phyloP scores from a whole-genome alignment of 2,113 vertebrate species.

The Urocolius indicus region DNA sequence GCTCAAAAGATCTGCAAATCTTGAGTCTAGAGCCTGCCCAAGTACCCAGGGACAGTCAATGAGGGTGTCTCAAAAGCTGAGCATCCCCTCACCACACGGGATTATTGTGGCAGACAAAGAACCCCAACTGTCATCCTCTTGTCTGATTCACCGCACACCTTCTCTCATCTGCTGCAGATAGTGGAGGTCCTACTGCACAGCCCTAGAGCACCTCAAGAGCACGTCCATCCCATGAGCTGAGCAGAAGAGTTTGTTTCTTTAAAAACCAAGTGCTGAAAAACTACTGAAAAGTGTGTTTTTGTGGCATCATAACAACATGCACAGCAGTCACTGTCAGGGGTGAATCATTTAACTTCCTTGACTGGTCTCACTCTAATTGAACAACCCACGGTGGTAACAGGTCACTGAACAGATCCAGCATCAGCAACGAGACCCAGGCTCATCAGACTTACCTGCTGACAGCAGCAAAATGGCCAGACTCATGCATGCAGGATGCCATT shows the following conservation, averaged over 20 bases:
- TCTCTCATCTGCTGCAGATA: background rate
- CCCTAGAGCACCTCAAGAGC: background rate
- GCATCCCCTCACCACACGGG: accelerated
- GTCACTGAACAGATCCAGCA: background rate
- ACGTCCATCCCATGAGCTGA: background rate
- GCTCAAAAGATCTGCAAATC: background rate
- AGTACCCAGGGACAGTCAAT: background rate
- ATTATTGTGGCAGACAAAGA: background rate
- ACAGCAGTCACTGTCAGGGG: background rate
- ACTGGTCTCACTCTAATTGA: background rate
- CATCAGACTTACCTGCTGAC: background rate
- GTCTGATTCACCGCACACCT: background rate
- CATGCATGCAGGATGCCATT: background rate
- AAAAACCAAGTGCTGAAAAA: background rate
- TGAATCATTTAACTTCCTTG: background rate
- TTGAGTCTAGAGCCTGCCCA: background rate
- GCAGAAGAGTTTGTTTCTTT: background rate
- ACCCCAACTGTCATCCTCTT: background rate
- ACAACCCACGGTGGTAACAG: background rate
- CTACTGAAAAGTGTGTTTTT: background rate
- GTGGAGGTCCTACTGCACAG: background rate
- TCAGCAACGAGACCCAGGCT: background rate
- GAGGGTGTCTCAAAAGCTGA: background rate
- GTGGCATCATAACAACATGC: background rate
- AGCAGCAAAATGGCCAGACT: background rate